Conservation (phyloP, 2,113 vertebrate genomes). For the Actenoides lindsayi region DNA sequence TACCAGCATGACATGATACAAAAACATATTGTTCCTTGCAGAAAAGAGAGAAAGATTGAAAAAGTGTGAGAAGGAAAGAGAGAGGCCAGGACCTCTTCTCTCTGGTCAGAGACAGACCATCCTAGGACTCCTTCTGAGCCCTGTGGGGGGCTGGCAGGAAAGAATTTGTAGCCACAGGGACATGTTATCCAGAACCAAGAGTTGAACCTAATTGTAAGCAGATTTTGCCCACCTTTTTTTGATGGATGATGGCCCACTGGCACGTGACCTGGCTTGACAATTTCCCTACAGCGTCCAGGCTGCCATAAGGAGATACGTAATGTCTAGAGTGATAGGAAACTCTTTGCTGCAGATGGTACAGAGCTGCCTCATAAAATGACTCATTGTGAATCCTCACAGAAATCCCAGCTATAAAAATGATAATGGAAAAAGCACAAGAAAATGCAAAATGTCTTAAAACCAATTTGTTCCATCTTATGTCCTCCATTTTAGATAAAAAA, state of each 20-base stretch:
- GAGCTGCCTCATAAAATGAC: slow-evolving; percentile 82
- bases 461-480: slow-evolving; percentile 65
- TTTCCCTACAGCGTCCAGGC: slow-evolving; percentile 71
- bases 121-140: slow-evolving; percentile 76
- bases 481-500: slow-evolving; percentile 32
- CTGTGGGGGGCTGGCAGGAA: slow-evolving; percentile 85
- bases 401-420: slow-evolving; percentile 80
- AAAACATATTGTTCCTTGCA: slow-evolving; percentile 37
- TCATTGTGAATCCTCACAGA: slow-evolving; percentile 80
- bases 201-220: slow-evolving; percentile 87
- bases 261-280: slow-evolving; percentile 81
- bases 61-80: slow-evolving; percentile 30
- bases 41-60: background rate
- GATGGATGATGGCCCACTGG: slow-evolving; percentile 83
- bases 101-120: slow-evolving; percentile 74
- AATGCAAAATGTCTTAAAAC: slow-evolving; percentile 59
- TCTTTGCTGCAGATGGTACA: slow-evolving; percentile 78
- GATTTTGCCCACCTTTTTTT: slow-evolving; percentile 74
- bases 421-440: slow-evolving; percentile 84
- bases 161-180: slow-evolving; percentile 79
- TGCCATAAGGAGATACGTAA: slow-evolving; percentile 81
- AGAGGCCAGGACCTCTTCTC: slow-evolving; percentile 46
- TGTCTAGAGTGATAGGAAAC: slow-evolving; percentile 82
- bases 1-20: slow-evolving; percentile 40
- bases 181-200: slow-evolving; percentile 76